These are phyloP conservation scores for Podilymbus podiceps DNA, from an alignment of 2,113 vertebrate genomes.

Conservation along the genomic window DNA sequence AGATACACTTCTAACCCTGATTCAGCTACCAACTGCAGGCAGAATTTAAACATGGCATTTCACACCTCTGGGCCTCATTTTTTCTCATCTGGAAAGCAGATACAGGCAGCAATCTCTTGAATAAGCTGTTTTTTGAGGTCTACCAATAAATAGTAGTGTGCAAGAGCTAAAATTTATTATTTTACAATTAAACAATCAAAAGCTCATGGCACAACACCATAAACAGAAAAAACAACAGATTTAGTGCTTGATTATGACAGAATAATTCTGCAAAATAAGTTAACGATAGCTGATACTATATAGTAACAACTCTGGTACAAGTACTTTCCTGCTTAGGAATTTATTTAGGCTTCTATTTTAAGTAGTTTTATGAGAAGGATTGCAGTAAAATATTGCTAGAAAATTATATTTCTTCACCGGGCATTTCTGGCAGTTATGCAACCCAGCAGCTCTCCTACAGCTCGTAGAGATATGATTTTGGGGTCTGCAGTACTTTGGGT, in stretches of 20 bases:
- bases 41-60: not conserved
- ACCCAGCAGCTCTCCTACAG: not conserved
- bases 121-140: not conserved
- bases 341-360: not conserved
- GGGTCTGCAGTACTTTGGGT: fast-evolving
- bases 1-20: not conserved
- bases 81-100: not conserved
- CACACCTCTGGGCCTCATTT: not conserved
- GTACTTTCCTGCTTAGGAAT: not conserved
- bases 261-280: not conserved
- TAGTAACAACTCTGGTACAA: not conserved
- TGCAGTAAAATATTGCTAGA: not conserved
- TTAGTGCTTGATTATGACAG: not conserved
- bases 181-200: not conserved
- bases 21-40: not conserved
- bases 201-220: not conserved
- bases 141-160: not conserved
- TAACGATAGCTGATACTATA: not conserved
- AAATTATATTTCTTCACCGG: not conserved
- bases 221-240: not conserved
- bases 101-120: not conserved
- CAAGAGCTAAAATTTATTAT: not conserved
- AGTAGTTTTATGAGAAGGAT: not conserved
- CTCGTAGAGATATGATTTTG: not conserved
- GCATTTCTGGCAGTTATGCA: not conserved